Base-by-base conservation (phyloP, 2,113 vertebrate genomes). In the Galeopterus variegatus region DNA sequence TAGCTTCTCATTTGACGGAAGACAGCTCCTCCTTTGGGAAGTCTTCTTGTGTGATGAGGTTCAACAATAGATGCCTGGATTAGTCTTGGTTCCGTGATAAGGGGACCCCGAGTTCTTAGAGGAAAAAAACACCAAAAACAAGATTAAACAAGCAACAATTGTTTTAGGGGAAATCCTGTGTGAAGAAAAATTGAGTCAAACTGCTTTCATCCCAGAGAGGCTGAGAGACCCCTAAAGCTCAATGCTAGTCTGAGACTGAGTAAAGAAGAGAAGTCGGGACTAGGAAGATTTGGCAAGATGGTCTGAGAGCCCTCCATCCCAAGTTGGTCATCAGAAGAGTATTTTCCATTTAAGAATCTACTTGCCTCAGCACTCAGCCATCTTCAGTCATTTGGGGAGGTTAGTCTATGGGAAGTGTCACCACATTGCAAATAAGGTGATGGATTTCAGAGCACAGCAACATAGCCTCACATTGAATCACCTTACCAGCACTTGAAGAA, bases 21-120 rank as follows among this genome's bases (percentile, higher is more conserved):
- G 79, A 41, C 10, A 52, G 24, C 23, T 41, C 18, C 24, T 54
- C 13, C 45, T 90, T 79, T 7, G 26, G 10, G 28, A 54, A 79
- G 72, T 15, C 45, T 54, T 77, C 31, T 54, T 65, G 45, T 45
- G 36, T 14, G 45, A 28, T 36, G 45, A 54, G 5, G 10, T 28
- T 14, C 13, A 18, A 8, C 21, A 24, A 65, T 54, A 23, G 58
- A 36, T 9, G 23, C 33, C 21, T 62, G 21, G 4, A 1, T 21
- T 28, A 1, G 0, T 10, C 11, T 12, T 67, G 41, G 18, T 48
- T 60, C 4, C 73, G 7, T 11, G 9, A 26, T 33, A 8, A 45
- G 1, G 26, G 7, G 19, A 56, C 19, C 9, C 7, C 11, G 48
- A 21, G 72, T n/a, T 31, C 12, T 28, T n/a, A 26, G 36, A 67